phyloP scores from a whole-genome alignment of 2,888 invertebrate species.

The Petrolisthes cinctipes region DNA sequence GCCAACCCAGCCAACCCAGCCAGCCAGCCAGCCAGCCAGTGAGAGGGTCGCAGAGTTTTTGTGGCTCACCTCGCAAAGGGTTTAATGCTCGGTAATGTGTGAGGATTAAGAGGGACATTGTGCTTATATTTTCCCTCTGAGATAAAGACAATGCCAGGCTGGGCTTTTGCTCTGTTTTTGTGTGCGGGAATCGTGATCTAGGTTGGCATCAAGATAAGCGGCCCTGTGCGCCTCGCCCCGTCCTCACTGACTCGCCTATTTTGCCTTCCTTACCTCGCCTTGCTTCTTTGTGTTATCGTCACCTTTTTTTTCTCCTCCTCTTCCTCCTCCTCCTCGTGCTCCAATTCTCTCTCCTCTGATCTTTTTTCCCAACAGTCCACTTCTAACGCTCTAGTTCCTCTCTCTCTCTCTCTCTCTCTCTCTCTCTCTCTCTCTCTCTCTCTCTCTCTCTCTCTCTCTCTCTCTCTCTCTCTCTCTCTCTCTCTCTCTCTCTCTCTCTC shows the following conservation, averaged over 20 bases:
- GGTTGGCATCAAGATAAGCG: neutral
- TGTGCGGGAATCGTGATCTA: slow-evolving; percentile 6
- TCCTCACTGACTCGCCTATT: neutral
- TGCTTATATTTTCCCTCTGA: slow-evolving; percentile 10
- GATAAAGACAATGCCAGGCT: slow-evolving; percentile 6
- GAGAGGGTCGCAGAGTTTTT: neutral
- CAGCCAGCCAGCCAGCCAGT: neutral
- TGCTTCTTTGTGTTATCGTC: neutral
- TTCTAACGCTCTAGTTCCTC: neutral
- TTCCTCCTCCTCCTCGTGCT: neutral
- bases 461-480: neutral
- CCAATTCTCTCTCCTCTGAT: neutral
- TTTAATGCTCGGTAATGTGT: slow-evolving; percentile 16
- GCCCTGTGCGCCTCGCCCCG: neutral
- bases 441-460: neutral
- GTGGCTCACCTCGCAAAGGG: neutral
- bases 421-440: neutral
- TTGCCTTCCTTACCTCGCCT: neutral
- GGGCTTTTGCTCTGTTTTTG: neutral
- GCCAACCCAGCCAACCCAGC: neutral
- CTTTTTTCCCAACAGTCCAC: neutral
- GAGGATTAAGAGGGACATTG: slow-evolving; percentile 15
- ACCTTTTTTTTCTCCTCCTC: neutral
- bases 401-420: neutral
- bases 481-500: neutral